Percentiles rank a stretch among this genome's conserved stretches.
phyloP scores from a whole-genome alignment of 2,113 vertebrate genomes.

The Tragelaphus scriptus region DNA sequence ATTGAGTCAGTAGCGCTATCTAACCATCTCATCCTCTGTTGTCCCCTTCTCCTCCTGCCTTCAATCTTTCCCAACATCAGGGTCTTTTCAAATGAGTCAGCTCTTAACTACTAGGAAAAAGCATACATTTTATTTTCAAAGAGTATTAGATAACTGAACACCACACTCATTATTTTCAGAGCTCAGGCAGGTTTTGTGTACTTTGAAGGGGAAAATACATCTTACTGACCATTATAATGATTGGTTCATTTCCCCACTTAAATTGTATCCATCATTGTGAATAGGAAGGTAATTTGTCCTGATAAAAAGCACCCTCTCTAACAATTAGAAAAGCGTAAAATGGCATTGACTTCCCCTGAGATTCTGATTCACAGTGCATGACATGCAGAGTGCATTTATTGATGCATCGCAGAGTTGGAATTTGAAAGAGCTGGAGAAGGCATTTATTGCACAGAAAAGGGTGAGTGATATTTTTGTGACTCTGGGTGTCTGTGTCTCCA shows the following conservation, averaged over 20 bases:
- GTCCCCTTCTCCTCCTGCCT: background rate
- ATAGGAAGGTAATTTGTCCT: background rate
- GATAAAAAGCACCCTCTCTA: background rate
- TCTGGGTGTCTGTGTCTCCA: background rate
- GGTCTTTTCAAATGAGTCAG: background rate
- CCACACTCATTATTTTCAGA: background rate
- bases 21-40: background rate
- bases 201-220: background rate
- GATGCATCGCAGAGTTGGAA: background rate
- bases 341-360: background rate
- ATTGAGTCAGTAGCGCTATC: background rate
- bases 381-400: background rate
- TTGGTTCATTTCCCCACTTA: background rate
- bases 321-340: constrained; percentile 23
- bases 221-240: background rate
- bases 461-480: background rate
- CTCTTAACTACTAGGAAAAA: background rate
- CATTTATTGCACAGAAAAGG: background rate
- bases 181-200: background rate
- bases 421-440: background rate
- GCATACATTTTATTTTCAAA: background rate
- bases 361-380: background rate
- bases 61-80: background rate
- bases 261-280: background rate
- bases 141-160: background rate